Conservation (phyloP, 2,113 vertebrate genomes). For the Hippocampus abdominalis region DNA sequence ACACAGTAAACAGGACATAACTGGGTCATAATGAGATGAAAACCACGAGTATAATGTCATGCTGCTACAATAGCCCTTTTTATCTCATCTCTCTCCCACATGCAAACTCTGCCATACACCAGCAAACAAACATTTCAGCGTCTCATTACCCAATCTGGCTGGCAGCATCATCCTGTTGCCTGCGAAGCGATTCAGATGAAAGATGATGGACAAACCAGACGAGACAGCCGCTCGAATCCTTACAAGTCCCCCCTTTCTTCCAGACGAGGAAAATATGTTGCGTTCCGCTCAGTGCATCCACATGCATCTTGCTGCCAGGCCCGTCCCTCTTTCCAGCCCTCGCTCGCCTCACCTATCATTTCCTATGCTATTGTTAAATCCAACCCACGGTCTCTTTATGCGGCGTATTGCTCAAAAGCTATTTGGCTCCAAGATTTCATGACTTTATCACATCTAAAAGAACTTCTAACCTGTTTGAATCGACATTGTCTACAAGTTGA, state of each 20-base stretch:
- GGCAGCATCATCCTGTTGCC: constrained; percentile 20
- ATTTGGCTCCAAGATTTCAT: constrained; percentile 3
- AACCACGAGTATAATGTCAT: constrained; percentile 1
- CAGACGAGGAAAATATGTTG: constrained; percentile 18
- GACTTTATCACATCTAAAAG: background rate
- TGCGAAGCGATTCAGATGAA: constrained; percentile 19
- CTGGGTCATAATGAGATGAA: constrained; percentile 17
- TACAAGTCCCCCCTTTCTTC: constrained; percentile 20
- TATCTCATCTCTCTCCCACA: constrained; percentile 29
- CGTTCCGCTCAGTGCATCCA: constrained; percentile 17
- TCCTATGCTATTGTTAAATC: constrained; percentile 15
- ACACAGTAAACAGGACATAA: constrained; percentile 10
- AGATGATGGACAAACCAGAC: constrained; percentile 25
- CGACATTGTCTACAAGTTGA: background rate
- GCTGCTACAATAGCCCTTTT: constrained; percentile 42
- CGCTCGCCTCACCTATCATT: constrained; percentile 41
- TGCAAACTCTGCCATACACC: constrained; percentile 2
- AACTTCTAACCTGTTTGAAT: background rate
- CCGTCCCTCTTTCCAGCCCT: constrained; percentile 48
- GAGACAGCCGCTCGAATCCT: constrained; percentile 18
- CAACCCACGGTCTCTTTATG: constrained; percentile 7
- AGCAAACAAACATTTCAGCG: constrained; percentile 30
- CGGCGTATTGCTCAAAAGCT: constrained; percentile 31
- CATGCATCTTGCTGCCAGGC: constrained; percentile 20
- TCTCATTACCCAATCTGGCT: constrained; percentile 44